Conservation (phyloP, 2,888 invertebrate genomes). For the Tipula confusa region DNA sequence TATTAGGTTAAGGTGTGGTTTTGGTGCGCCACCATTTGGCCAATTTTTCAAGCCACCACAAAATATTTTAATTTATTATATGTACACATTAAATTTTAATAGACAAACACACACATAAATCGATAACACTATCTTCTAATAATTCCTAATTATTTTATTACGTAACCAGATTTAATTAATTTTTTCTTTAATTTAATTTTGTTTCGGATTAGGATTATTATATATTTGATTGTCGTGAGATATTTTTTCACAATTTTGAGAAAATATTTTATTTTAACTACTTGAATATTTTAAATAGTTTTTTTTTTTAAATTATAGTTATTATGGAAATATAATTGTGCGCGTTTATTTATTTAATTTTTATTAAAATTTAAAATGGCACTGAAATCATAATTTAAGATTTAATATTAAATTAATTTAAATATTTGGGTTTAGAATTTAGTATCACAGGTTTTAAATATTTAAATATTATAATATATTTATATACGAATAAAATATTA, state of each 20-base stretch:
- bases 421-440: slow-evolving; percentile 30
- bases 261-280: not conserved
- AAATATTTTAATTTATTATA: not conserved
- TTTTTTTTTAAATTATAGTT: not conserved
- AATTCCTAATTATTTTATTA: not conserved
- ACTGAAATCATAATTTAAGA: not conserved
- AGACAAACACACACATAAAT: not conserved
- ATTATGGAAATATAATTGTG: not conserved
- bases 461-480: not conserved
- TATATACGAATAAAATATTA: not conserved
- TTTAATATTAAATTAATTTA: not conserved
- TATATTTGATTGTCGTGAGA: not conserved
- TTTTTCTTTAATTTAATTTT: not conserved
- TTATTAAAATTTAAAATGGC: not conserved
- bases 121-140: not conserved
- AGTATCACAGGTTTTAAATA: slow-evolving; percentile 30
- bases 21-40: too few relatives aligned
- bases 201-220: not conserved
- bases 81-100: not conserved
- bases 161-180: not conserved
- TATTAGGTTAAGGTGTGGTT: not conserved
- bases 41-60: not conserved
- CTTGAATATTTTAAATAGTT: not conserved
- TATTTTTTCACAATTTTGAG: slow-evolving; percentile 4
- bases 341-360: too few relatives aligned